phyloP scores from a whole-genome alignment of 2,888 invertebrate genomes.

The Syritta pipiens region DNA sequence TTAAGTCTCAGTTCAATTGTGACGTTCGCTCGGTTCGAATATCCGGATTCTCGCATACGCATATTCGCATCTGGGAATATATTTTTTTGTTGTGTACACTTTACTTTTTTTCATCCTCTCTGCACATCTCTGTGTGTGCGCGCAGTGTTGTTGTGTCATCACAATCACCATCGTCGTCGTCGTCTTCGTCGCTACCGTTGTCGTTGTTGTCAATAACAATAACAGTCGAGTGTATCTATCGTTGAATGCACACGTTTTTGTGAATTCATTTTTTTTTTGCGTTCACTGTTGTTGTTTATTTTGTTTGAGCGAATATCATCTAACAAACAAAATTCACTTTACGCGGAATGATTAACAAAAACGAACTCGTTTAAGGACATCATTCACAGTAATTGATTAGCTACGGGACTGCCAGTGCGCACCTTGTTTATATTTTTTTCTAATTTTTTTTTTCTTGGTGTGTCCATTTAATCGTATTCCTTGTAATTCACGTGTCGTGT shows the following conservation, averaged over 20 bases:
- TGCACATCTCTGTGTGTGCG: slow-evolving; percentile 22
- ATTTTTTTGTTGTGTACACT: slow-evolving; percentile 27
- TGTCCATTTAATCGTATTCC: background rate
- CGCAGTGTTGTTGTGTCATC: slow-evolving; percentile 27
- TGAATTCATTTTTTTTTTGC: too few species aligned
- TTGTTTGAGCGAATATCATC: too few species aligned
- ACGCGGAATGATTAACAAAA: slow-evolving; percentile 36
- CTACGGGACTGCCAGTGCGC: slow-evolving; percentile 36
- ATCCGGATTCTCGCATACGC: slow-evolving; percentile 71
- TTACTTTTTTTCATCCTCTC: slow-evolving; percentile 25
- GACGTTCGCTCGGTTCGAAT: slow-evolving; percentile 78
- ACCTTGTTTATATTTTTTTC: background rate
- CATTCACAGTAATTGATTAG: slow-evolving; percentile 50
- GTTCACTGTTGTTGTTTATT: too few species aligned
- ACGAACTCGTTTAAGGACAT: slow-evolving; percentile 50
- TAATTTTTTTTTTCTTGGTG: background rate
- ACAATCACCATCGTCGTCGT: slow-evolving; percentile 11
- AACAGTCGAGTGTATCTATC: slow-evolving; percentile 15
- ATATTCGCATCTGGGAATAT: slow-evolving; percentile 54
- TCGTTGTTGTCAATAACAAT: slow-evolving; percentile 15
- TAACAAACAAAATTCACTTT: slow-evolving; percentile 10
- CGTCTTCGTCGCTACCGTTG: slow-evolving; percentile 1
- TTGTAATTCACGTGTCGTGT: background rate
- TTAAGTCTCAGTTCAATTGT: slow-evolving; percentile 77
- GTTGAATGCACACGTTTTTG: slow-evolving; percentile 27